phyloP scores from a whole-genome alignment of 2,888 invertebrate species.

The Drosophila pegasa region DNA sequence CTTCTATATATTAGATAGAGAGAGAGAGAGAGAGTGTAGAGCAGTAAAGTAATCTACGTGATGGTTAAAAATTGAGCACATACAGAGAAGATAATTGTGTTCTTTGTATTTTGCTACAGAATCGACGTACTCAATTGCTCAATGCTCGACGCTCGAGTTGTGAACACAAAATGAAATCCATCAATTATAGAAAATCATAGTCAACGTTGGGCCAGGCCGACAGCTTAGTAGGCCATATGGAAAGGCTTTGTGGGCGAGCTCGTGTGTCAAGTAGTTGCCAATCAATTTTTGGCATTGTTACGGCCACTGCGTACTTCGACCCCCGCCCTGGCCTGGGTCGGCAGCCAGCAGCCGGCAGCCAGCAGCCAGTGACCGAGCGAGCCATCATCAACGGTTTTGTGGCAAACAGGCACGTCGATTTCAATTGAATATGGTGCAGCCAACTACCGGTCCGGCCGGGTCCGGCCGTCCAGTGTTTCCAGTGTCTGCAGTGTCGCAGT shows the following conservation, averaged over 20 bases:
- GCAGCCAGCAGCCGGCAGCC: not conserved
- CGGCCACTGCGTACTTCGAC: slow-evolving; percentile 32
- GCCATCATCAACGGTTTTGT: slow-evolving; percentile 68
- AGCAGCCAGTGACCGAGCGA: slow-evolving; percentile 15
- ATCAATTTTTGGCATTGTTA: slow-evolving; percentile 75
- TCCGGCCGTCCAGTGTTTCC: slow-evolving; percentile 20
- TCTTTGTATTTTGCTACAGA: slow-evolving; percentile 3
- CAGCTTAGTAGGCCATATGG: slow-evolving; percentile 35
- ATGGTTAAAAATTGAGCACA: too few species aligned
- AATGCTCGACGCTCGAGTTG: slow-evolving; percentile 15
- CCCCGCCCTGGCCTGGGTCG: not conserved
- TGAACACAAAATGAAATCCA: slow-evolving; percentile 50
- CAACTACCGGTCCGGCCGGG: slow-evolving; percentile 53
- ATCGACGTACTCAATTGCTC: slow-evolving; percentile 21
- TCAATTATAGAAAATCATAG: slow-evolving; percentile 67
- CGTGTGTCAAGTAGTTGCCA: slow-evolving; percentile 68
- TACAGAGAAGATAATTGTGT: too few species aligned
- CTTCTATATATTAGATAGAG: too few species aligned
- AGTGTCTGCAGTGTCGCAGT: slow-evolving; percentile 7
- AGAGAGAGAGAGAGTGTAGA: too few species aligned
- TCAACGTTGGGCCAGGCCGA: slow-evolving; percentile 30
- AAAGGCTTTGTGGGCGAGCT: slow-evolving; percentile 31
- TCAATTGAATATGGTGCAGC: slow-evolving; percentile 73
- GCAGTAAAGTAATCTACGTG: too few species aligned
- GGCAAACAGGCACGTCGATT: slow-evolving; percentile 78